These are phyloP conservation scores for Drosophila pruinosa DNA, from an alignment of 1,140 invertebrate species.

Conservation along the genomic window DNA sequence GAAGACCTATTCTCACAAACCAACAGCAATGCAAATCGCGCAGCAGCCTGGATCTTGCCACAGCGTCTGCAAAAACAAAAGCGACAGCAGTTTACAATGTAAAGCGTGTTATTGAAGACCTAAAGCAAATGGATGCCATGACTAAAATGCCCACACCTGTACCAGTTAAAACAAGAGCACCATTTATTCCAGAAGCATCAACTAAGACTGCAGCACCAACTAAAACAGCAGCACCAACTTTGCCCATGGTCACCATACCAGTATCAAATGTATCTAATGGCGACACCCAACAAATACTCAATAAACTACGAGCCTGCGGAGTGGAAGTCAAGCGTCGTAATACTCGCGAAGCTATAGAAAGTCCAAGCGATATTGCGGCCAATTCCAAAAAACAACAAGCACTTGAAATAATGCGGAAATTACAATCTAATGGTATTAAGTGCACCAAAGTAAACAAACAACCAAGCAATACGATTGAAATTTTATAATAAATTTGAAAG, in stretches of 20 bases:
- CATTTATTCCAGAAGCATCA: too few relatives aligned
- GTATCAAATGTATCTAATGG: neutral
- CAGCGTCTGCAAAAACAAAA: constrained; percentile 22
- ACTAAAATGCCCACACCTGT: too few relatives aligned
- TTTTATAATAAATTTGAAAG: constrained; percentile 3
- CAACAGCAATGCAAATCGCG: constrained; percentile 41
- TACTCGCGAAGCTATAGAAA: constrained; percentile 5
- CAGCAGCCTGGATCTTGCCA: neutral
- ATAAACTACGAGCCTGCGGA: constrained; percentile 66
- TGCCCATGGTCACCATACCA: constrained; percentile 12
- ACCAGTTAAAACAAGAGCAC: too few relatives aligned
- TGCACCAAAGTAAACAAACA: constrained; percentile 61
- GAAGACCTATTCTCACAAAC: constrained; percentile 29
- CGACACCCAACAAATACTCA: constrained; percentile 62
- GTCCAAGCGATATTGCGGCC: neutral
- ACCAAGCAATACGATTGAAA: neutral
- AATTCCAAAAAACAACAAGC: constrained; percentile 40
- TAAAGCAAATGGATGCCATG: constrained; percentile 10
- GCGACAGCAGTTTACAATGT: constrained; percentile 8
- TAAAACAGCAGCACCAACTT: neutral
- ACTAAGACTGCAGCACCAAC: too few relatives aligned
- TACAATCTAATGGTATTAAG: constrained; percentile 71
- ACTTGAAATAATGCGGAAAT: constrained; percentile 66
- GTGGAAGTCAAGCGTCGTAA: constrained; percentile 65
- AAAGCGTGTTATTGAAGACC: constrained; percentile 31